Evolutionary conservation across 2,113 vertebrate species (phyloP), one percentile per base, ranked within the genome.

Genomic region (Corythoichthys intestinalis): DNA sequence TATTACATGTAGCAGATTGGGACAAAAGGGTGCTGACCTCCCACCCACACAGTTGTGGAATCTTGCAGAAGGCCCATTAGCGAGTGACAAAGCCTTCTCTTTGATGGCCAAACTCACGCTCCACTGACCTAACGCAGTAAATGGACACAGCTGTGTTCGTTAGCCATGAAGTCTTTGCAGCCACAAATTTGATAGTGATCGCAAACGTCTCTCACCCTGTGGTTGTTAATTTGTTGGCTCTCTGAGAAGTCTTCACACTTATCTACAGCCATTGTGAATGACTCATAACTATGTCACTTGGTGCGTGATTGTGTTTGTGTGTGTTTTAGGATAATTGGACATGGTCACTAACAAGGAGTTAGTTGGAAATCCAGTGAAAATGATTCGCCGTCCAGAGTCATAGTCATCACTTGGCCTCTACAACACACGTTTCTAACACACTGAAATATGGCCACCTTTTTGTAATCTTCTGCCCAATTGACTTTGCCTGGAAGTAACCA

Each of bases 81-180:
- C 56, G 76, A 74, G 72, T 79, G 85, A 78, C 79, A 69, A 72
- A 69, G 65, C 62, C 74, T 73, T 80, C 83, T 74, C 80, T 85
- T 78, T 81, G 79, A 88, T 85, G 70, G 78, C 74, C 80, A 77
- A 80, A 80, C 62, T 68, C 78, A 76, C 69, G 73, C 67, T 85
- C 75, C 79, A 69, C 48, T 75, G 79, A 70, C 67, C 67, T 68
- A 60, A 61, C 35, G 60, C 69, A 75, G 80, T 80, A 82, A 88
- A 81, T 83, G 73, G 75, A 75, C 69, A 63, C 83, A 90, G 85
- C 85, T 83, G 74, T 71, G 67, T 82, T 84, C 72, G 80, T 79
- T 76, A 81, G 71, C 78, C 70, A 70, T 67, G 50, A 83, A 81
- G 78, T 74, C 75, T 73, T 69, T 15, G 46, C 68, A 11, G 60